These are phyloP conservation scores for Trichopoda pennipes DNA, from an alignment of 2,888 invertebrate species.

Conservation along the genomic window DNA sequence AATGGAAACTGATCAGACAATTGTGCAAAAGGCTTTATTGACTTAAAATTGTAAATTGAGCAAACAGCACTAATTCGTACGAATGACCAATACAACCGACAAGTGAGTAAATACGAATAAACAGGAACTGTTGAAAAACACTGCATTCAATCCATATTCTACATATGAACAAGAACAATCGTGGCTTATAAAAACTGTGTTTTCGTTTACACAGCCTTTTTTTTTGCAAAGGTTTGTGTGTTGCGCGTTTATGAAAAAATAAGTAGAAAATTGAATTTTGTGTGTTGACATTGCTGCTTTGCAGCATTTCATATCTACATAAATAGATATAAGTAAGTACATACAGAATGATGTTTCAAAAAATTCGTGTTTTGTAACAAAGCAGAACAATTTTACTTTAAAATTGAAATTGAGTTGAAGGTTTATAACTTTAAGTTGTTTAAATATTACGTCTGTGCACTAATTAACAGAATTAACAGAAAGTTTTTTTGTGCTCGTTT, in stretches of 20 bases:
- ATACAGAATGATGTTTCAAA: conserved; percentile 49
- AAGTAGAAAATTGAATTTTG: conserved; percentile 48
- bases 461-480: too few relatives aligned
- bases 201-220: conserved; percentile 12
- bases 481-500: too few relatives aligned
- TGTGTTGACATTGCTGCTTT: conserved; percentile 43
- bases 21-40: conserved; percentile 23
- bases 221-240: conserved; percentile 12
- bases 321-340: too few relatives aligned
- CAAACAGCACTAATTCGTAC: conserved; percentile 60
- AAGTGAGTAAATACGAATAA: background rate
- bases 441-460: too few relatives aligned
- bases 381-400: background rate
- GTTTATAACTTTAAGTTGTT: too few relatives aligned
- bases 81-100: conserved; percentile 16
- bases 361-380: conserved; percentile 14
- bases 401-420: too few relatives aligned
- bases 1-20: conserved; percentile 23
- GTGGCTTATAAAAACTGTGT: conserved; percentile 44
- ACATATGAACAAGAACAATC: conserved; percentile 50
- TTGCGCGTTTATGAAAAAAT: background rate
- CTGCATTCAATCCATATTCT: conserved; percentile 41
- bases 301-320: conserved; percentile 48
- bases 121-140: conserved; percentile 9
- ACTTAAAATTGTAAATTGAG: conserved; percentile 59